Evolutionary conservation across 2,888 invertebrate species (phyloP), one percentile per base, ranked within the genome.

Genomic region (Heteromurus nitidus): DNA sequence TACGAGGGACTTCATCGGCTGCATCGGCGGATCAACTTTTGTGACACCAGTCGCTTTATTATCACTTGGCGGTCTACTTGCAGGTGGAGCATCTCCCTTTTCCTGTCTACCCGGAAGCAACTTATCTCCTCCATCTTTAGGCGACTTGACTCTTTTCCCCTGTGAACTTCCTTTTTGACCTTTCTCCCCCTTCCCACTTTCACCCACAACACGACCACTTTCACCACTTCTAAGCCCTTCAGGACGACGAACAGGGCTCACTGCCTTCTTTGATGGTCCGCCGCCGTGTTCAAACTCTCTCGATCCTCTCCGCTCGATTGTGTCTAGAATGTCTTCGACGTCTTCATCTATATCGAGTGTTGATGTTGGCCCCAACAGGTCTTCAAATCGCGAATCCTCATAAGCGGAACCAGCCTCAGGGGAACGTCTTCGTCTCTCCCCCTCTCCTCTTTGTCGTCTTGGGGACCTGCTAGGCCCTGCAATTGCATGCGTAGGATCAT

Each of bases 381-480:
- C 85, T 26, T 85, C 86, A 36, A 87, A 55, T 68, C 83, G 72
- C 18, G 76, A 69, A 42, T 87, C 87, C n/a, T 85, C 85, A 47
- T 83, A 72, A 53, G 86, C 87, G 24, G 82, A 76, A 13, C 75
- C 47, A 13, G 81, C 42, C 1, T 72, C 80, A 1, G 73, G 68
- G 0, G 67, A 72, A 18, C 70, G 67, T 42, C 72, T 50, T 9
- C 76, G 44, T n/a, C 74, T 42, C 18, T 53, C 24, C 20, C 36
- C 58, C 28, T 74, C 62, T 30, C 20, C 36, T 50, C 28, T 74
- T 82, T 28, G 31, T 77, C n/a, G 44, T 30, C 62, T 24, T 13
- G 77, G 81, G 20, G 69, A 72, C 1, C 30, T 67, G 11, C 75
- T 67, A 28, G 74, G 77, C 7, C 60, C 82, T n/a, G 80, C 44